A percentile compares a stretch with the other conserved stretches of the same genome.
Evolutionary conservation across 2,888 invertebrate species (phyloP).

Genomic region (Aromia moschata): DNA sequence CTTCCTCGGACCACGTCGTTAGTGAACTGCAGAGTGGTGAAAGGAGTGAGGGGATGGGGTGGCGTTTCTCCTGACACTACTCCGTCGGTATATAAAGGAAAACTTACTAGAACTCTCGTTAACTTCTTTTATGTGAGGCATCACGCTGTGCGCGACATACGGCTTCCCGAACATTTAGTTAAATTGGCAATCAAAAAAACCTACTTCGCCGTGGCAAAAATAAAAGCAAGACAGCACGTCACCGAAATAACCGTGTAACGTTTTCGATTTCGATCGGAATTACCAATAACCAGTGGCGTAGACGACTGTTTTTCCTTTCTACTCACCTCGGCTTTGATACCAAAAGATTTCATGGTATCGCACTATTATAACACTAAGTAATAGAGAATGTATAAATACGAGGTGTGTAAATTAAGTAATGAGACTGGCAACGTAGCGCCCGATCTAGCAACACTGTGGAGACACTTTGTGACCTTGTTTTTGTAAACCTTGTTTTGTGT

Average conservation of each 20-base stretch:
- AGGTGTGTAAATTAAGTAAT: too few relatives aligned
- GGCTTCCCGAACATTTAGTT: not conserved
- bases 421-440: too few relatives aligned
- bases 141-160: not conserved
- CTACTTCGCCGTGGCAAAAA: not conserved
- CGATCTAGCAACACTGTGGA: too few relatives aligned
- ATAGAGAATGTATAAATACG: too few relatives aligned
- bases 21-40: not conserved
- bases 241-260: not conserved
- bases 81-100: not conserved
- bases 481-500: too few relatives aligned
- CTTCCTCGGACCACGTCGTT: not conserved
- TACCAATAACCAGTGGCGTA: too few relatives aligned
- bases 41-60: not conserved
- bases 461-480: too few relatives aligned
- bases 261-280: slow-evolving; percentile 4
- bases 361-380: too few relatives aligned
- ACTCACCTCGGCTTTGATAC: too few relatives aligned
- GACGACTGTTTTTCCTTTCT: too few relatives aligned
- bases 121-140: not conserved
- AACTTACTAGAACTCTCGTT: not conserved
- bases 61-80: too few relatives aligned
- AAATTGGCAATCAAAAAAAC: not conserved
- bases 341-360: too few relatives aligned
- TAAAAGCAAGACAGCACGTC: not conserved